Conservation (phyloP, 2,797 vertebrate genomes). For the Melanotaenia pygmaea region DNA sequence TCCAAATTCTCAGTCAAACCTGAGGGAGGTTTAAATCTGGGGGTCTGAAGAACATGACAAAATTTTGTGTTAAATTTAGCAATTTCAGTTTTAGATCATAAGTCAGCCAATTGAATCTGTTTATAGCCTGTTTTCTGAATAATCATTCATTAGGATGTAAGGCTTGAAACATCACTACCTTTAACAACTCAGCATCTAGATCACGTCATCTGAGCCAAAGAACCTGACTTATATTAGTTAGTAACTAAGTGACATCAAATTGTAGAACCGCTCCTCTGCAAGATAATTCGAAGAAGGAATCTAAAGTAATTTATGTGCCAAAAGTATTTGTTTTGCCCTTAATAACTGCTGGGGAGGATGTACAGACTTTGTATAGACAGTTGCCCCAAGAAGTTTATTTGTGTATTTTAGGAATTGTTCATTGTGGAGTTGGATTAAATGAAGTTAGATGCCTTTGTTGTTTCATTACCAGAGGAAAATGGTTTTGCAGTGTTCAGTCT, state of each 20-base stretch:
- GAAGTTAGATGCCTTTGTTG: background rate
- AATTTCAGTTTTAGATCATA: background rate
- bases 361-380: slow-evolving; percentile 19
- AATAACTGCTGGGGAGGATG: slow-evolving; percentile 41
- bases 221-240: background rate
- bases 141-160: background rate
- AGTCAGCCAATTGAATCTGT: background rate
- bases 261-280: background rate
- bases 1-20: slow-evolving; percentile 23
- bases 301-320: slow-evolving; percentile 15
- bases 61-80: background rate
- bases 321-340: slow-evolving; percentile 38
- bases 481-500: slow-evolving; percentile 67
- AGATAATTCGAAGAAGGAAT: background rate
- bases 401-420: slow-evolving; percentile 12
- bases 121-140: background rate
- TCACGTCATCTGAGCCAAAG: no score
- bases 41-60: background rate
- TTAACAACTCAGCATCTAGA: background rate
- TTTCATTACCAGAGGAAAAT: slow-evolving; percentile 59
- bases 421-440: background rate
- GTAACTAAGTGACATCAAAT: slow-evolving; percentile 1
- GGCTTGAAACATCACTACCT: background rate
- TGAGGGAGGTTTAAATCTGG: background rate
- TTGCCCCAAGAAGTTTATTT: slow-evolving; percentile 32